A percentile compares a stretch with the other conserved stretches of the same genome.
Conservation (phyloP, 2,797 vertebrate genomes). For the Sylvia borin region DNA sequence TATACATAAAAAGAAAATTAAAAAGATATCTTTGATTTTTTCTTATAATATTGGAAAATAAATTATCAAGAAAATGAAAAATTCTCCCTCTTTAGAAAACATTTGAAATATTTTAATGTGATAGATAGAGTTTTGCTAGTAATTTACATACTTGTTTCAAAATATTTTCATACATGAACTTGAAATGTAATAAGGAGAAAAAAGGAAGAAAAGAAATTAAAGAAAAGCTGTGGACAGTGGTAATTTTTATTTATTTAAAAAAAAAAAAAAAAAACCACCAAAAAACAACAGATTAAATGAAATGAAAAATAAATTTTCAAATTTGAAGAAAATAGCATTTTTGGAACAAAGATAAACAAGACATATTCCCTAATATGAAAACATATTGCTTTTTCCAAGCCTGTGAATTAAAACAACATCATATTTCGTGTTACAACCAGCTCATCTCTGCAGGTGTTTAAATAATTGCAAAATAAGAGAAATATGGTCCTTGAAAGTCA, state of each 20-base stretch:
- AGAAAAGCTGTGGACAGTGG: neutral
- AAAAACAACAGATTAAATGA: accelerated
- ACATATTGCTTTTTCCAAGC: neutral
- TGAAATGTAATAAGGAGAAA: neutral
- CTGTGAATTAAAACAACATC: slow-evolving; percentile 8
- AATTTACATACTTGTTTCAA: neutral
- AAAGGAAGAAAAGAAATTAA: neutral
- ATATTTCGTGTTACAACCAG: slow-evolving; percentile 5
- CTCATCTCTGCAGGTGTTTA: slow-evolving; percentile 6
- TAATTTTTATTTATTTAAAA: neutral
- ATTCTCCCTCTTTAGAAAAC: neutral
- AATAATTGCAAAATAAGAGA: slow-evolving; percentile 8
- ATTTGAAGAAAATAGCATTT: neutral
- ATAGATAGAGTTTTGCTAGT: neutral
- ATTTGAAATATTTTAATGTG: neutral
- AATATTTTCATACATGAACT: neutral
- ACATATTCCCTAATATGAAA: neutral
- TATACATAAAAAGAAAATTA: neutral
- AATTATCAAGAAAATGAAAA: neutral
- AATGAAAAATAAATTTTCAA: neutral
- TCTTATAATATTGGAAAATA: neutral
- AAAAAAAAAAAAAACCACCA: too few species aligned
- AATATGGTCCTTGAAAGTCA: neutral
- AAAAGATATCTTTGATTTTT: neutral
- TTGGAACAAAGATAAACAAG: neutral